Evolutionary conservation across 2,797 vertebrate genomes (phyloP), one percentile per base, ranked within the genome.

Genomic region (Dallia pectoralis): DNA sequence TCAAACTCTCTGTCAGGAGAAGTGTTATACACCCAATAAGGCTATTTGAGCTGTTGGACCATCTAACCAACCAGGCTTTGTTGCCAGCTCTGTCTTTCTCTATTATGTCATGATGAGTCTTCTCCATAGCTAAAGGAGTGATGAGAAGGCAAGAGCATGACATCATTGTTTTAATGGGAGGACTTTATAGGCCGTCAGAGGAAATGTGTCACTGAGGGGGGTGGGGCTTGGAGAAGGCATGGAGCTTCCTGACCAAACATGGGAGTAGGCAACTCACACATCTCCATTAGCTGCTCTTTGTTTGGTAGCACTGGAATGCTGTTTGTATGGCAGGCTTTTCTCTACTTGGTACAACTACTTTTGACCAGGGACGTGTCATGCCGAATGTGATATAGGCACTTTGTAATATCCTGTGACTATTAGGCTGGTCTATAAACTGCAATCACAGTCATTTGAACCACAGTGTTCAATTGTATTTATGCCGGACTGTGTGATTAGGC

Each of bases 221-320:
- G 69, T 76, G 30, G n/a, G 77, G 66, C 74, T 80, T 74, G 73
- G 67, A 63, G 66, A 62, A 67, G 75, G 68, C 51, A 72, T 66
- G 63, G 71, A 72, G 62, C 22, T 59, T 65, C 69, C 53, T 82
- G 79, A 89, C 88, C 90, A 88, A 85, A 92, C 88, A 93, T 84
- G 89, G 89, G 9, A 74, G 73, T 61, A 47, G 12, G 95, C 94
- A 92, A 40, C 96, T 88, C 97, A 99, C 48, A 70, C 93, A 87
- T 0, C 97, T 97, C 0, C 97, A 95, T 87, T 8, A 25, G 68
- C 70, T 73, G 69, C 62, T 71, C 59, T 73, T 67, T 74, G n/a
- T 36, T 11, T 27, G 3, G 6, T 9, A 49, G 59, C 19, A 33
- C 69, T 71, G 19, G 9, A 1, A 1, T 64, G 22, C 49, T 16